These are phyloP conservation scores for Anguilla japonica DNA, from an alignment of 2,113 vertebrate species.

Conservation along the genomic window DNA sequence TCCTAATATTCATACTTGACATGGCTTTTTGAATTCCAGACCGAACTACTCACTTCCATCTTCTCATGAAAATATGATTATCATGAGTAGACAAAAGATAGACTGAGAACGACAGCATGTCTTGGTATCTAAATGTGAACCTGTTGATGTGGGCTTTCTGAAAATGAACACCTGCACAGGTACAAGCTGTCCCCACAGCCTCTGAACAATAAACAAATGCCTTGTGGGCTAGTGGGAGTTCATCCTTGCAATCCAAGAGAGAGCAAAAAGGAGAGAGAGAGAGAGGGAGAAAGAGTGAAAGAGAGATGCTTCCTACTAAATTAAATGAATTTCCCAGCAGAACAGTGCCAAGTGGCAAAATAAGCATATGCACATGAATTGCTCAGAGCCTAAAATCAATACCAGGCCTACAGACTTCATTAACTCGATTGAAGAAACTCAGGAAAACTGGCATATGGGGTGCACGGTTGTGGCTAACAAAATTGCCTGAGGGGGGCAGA, in stretches of 20 bases:
- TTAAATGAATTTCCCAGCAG: neutral
- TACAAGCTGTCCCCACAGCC: conserved; percentile 10
- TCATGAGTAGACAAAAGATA: too few relatives aligned
- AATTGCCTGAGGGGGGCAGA: conserved; percentile 10
- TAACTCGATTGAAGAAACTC: neutral
- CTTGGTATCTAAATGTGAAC: neutral
- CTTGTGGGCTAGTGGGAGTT: neutral
- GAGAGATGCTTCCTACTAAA: neutral
- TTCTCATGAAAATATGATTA: too few relatives aligned
- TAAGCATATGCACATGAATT: conserved; percentile 9
- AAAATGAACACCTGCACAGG: neutral
- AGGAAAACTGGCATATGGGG: neutral
- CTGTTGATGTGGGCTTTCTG: neutral
- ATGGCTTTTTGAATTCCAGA: neutral
- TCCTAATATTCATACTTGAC: neutral
- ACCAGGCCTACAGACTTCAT: conserved; percentile 24
- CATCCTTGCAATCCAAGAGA: neutral
- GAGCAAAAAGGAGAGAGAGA: neutral
- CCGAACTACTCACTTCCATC: neutral
- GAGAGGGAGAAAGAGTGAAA: neutral
- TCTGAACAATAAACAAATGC: conserved; percentile 19
- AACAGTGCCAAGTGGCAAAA: neutral
- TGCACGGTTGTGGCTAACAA: conserved; percentile 28
- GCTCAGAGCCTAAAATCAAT: conserved; percentile 26
- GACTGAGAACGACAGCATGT: neutral